Evolutionary conservation across 2,797 vertebrate genomes (phyloP).

Genomic region (Columba guinea): DNA sequence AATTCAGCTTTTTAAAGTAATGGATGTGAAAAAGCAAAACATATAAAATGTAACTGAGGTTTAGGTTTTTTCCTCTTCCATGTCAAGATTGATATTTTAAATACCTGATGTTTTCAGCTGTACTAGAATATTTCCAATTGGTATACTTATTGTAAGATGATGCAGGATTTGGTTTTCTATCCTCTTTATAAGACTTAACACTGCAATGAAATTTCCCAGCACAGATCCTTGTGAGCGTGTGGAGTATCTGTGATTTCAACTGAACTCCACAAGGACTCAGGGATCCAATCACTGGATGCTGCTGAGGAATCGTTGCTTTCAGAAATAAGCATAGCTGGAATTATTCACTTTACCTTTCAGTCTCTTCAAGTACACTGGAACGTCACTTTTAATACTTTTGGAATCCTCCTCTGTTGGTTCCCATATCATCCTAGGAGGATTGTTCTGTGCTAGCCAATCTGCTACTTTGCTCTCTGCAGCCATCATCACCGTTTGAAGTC

Average conservation of each 20-base stretch:
- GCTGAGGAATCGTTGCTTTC: not conserved
- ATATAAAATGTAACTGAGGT: not conserved
- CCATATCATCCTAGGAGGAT: conserved; percentile 90
- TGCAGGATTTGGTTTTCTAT: not conserved
- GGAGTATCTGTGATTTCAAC: not conserved
- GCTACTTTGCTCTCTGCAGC: conserved; percentile 97
- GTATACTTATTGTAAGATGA: not conserved
- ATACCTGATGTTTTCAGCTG: not conserved
- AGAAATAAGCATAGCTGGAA: conserved; percentile 51
- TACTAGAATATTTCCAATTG: not conserved
- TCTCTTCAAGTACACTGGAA: conserved; percentile 94
- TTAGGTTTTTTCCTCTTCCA: not conserved
- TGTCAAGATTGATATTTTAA: not conserved
- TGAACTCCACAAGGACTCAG: not conserved
- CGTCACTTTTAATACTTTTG: conserved; percentile 98
- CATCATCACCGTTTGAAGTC: conserved; percentile 95
- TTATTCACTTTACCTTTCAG: conserved; percentile 89
- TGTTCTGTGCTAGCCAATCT: conserved; percentile 98
- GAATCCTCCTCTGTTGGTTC: conserved; percentile 94
- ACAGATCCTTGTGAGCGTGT: not conserved
- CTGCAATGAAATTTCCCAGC: not conserved
- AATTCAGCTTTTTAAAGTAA: conserved; percentile 29
- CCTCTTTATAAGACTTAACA: not conserved
- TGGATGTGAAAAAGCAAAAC: not conserved
- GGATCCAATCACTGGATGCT: not conserved